Evolutionary conservation across 2,888 invertebrate genomes (phyloP), one percentile per base, ranked within the genome.

Genomic region (Athalia circularis): DNA sequence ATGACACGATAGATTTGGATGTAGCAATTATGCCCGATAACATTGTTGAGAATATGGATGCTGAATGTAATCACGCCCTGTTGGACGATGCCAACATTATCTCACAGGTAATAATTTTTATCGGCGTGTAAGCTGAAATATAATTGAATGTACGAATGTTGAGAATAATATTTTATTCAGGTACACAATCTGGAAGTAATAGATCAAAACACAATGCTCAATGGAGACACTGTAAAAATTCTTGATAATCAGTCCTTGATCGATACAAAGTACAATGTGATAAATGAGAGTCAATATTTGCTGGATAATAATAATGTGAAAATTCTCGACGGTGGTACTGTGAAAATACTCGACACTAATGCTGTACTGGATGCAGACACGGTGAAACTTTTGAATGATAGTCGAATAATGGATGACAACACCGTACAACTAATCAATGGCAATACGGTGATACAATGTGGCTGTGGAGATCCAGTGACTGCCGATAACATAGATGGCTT

Each of bases 1-100:
- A 90, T 61, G 88, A 89, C 70, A 84, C 88, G 8, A 86, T 90
- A 79, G 88, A 89, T 82, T 81, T 90, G 54, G 89, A 90, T 64
- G 78, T 88, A 67, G 81, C 86, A 45, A 86, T 89, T 75, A 81
- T 90, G 78, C 81, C 87, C 5, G 81, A 83, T 45, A 84, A 83
- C 79, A 87, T 88, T 77, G 86, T 85, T 15, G 88, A 86, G 65
- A 87, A 84, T 79, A 86, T 87, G 64, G 86, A 84, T 82, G 87
- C 86, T 29, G 87, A 86, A 79, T 87, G 84, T 67, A 84, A 86
- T 80, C 85, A 85, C 72, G 84, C 82, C 74, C 82, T 89, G 48
- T 79, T 89, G 62, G 85, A 87, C 64, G 86, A 88, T 80, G 84
- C 81, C 64, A 85, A 82, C 79, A 85, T 88, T 52, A 86, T 88